These are phyloP conservation scores for Amyelois transitella DNA, from an alignment of 1,140 invertebrate genomes.

Conservation along the genomic window DNA sequence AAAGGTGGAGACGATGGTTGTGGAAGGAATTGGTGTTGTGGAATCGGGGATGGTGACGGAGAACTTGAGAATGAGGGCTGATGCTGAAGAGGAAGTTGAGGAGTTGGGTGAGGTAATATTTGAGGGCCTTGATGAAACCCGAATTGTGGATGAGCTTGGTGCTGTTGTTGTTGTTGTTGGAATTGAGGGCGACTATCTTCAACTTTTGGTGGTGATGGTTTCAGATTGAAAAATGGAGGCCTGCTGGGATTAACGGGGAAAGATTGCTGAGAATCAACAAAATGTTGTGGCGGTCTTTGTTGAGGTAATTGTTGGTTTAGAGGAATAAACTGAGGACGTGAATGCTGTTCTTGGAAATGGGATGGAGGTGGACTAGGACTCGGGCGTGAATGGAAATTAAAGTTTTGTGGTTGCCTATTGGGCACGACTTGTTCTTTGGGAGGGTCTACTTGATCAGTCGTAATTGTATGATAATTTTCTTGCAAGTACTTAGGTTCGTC, in stretches of 20 bases:
- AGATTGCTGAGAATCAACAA: conserved; percentile 46
- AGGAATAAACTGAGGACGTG: conserved; percentile 47
- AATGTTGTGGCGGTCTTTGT: conserved; percentile 49
- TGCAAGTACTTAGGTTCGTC: conserved; percentile 73
- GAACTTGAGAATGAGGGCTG: conserved; percentile 49
- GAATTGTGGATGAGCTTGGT: conserved; percentile 52
- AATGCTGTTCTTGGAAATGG: conserved; percentile 48
- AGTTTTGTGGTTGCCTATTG: conserved; percentile 46
- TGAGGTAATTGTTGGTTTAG: conserved; percentile 54
- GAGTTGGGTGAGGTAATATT: conserved; percentile 36
- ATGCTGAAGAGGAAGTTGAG: conserved; percentile 30
- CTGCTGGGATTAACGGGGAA: conserved; percentile 35
- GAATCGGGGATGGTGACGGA: conserved; percentile 46
- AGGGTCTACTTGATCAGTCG: conserved; percentile 65
- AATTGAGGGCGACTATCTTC: conserved; percentile 63
- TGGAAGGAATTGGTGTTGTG: conserved; percentile 54
- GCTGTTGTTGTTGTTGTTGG: conserved; percentile 46
- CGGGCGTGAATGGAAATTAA: conserved; percentile 35
- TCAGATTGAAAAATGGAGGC: conserved; percentile 67
- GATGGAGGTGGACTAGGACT: conserved; percentile 37
- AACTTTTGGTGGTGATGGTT: conserved; percentile 67
- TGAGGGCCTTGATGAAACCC: conserved; percentile 61
- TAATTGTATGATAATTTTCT: conserved; percentile 74
- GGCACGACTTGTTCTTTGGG: conserved; percentile 54
- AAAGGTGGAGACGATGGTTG: conserved; percentile 62